A percentile compares a stretch with the other conserved stretches of the same genome.
These are phyloP conservation scores for Dreissena rostriformis DNA, from an alignment of 1,140 invertebrate genomes.

Conservation along the genomic window DNA sequence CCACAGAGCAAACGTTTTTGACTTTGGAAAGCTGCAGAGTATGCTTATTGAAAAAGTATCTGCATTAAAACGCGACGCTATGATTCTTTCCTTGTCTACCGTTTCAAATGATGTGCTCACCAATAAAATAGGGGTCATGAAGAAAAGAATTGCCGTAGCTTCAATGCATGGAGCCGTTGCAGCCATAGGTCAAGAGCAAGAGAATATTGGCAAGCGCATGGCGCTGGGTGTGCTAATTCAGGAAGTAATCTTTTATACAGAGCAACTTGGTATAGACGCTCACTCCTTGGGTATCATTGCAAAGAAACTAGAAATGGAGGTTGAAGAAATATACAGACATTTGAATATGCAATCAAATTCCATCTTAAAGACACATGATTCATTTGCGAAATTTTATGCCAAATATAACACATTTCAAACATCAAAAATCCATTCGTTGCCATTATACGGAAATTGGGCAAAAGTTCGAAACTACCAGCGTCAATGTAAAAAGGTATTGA, in stretches of 20 bases:
- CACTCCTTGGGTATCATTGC: neutral
- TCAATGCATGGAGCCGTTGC: neutral
- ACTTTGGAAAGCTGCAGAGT: neutral
- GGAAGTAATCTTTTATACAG: neutral
- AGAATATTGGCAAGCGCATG: neutral
- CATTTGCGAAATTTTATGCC: no score
- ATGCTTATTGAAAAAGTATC: neutral
- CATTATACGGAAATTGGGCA: no score
- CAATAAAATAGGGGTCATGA: neutral
- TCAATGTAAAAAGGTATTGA: no score
- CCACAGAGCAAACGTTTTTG: neutral
- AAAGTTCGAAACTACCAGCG: no score
- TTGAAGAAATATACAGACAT: no score
- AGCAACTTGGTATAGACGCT: neutral
- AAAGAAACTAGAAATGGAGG: no score
- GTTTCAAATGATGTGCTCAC: neutral
- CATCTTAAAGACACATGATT: no score
- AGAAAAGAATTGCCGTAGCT: neutral
- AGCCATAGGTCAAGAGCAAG: neutral
- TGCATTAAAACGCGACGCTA: neutral
- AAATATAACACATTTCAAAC: no score
- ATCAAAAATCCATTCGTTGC: no score
- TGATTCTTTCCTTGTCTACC: neutral
- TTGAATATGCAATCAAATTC: no score
- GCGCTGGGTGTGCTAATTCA: neutral